Base-by-base conservation (phyloP, 2,888 invertebrate species). In the Macrosoma leucophasiata region DNA sequence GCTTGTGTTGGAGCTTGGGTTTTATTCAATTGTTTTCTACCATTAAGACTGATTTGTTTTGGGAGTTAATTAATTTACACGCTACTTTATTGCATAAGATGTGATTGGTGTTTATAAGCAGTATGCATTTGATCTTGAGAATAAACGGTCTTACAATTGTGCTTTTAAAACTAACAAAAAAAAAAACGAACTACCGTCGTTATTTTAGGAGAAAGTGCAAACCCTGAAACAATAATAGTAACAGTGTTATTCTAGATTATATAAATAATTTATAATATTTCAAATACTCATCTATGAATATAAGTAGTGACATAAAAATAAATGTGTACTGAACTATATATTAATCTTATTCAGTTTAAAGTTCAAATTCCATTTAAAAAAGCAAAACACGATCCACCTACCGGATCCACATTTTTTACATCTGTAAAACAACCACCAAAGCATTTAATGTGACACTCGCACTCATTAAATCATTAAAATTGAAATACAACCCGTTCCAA, bases 31-130 rank as follows among this genome's bases (percentile, higher is more conserved):
- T 45, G 39, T 42, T 36, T 44, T 40, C 17, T 29, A 25, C 40
- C 35, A 40, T n/a, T 38, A 41, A 41, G 38, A 38, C 39, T 21
- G 13, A 30, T 11, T 62, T 67, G 68, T 67, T 69, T 62, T 59
- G 48, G 61, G 44, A 42, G 36, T 58, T 71, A 73, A 74, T 73
- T 69, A 72, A 74, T 74, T 66, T 68, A 71, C 52, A 54, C 41
- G 44, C 46, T 55, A 60, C 62, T 58, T 66, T 57, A 72, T 73
- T 70, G 63, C 39, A 52, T 37, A 50, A 40, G 75, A 75, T 61
- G 64, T 73, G 68, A 74, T 62, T 8, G n/a, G 29, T 36, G 15
- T 35, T 29, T n/a, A n/a, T n/a, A n/a, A n/a, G n/a, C n/a, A n/a
- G n/a, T n/a, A n/a, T n/a, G n/a, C n/a, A n/a, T n/a, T n/a, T n/a